A percentile compares a stretch with the other conserved stretches of the same genome.
These are phyloP conservation scores for Ochropacha duplaris DNA, from an alignment of 2,888 invertebrate species.

Conservation along the genomic window DNA sequence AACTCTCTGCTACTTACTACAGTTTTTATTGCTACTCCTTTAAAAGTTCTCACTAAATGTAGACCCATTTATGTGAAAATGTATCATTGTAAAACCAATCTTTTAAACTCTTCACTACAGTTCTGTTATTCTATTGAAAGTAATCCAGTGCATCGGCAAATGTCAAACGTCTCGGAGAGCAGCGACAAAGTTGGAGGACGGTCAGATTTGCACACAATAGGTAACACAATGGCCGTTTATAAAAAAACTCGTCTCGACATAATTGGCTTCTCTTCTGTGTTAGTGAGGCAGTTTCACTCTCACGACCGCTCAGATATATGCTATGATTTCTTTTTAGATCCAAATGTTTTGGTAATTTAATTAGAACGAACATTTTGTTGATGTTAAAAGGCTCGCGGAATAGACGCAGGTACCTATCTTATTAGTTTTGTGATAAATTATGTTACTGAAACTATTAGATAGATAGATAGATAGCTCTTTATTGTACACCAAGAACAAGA, in stretches of 20 bases:
- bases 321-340: neutral
- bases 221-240: constrained; percentile 6
- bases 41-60: too few relatives aligned
- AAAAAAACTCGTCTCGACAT: constrained; percentile 31
- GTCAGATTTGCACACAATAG: constrained; percentile 38
- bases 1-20: too few relatives aligned
- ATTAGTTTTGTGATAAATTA: too few relatives aligned
- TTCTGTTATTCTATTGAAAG: neutral
- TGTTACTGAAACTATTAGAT: too few relatives aligned
- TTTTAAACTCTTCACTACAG: neutral
- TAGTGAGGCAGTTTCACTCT: constrained; percentile 4
- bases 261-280: neutral
- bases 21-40: too few relatives aligned
- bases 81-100: too few relatives aligned
- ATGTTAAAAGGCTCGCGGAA: too few relatives aligned
- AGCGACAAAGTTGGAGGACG: constrained; percentile 6
- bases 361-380: neutral
- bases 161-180: neutral
- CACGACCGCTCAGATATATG: neutral
- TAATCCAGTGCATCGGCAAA: neutral
- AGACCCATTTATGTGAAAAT: too few relatives aligned
- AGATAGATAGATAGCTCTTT: too few relatives aligned
- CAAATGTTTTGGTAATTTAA: neutral
- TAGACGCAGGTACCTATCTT: too few relatives aligned
- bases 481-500: too few relatives aligned